Conservation (phyloP, 1,140 invertebrate species). For the Thalassaphorura encarpata region DNA sequence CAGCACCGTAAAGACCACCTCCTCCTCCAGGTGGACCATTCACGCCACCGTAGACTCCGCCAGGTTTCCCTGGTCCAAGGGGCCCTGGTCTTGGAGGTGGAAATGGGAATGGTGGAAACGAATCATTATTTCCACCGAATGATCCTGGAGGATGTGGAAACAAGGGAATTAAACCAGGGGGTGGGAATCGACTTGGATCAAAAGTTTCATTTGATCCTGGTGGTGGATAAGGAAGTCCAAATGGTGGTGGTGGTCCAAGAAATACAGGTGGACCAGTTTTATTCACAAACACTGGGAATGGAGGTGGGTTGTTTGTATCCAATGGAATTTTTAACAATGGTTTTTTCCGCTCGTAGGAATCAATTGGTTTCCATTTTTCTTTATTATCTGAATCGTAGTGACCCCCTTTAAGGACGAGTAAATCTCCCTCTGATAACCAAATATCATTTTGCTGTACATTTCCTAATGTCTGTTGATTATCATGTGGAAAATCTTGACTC, state of each 20-base stretch:
- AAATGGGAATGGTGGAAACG: neutral
- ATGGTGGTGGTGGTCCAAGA: conserved; percentile 44
- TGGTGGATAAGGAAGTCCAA: conserved; percentile 35
- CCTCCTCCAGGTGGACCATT: neutral
- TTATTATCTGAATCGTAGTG: conserved; percentile 37
- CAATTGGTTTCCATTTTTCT: conserved; percentile 61
- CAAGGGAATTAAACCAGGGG: conserved; percentile 28
- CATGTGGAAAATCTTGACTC: conserved; percentile 50
- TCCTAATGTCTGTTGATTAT: conserved; percentile 51
- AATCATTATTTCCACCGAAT: conserved; percentile 7
- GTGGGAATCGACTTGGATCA: conserved; percentile 39
- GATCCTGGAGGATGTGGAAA: conserved; percentile 28
- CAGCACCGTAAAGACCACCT: neutral
- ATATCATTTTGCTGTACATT: conserved; percentile 73
- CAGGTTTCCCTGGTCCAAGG: neutral
- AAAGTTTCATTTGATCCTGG: conserved; percentile 45
- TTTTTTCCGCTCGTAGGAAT: conserved; percentile 59
- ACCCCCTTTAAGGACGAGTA: conserved; percentile 71
- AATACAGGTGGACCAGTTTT: conserved; percentile 66
- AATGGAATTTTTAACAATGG: conserved; percentile 57
- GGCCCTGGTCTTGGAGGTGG: neutral
- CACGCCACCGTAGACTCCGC: neutral
- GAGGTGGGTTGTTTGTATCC: conserved; percentile 66
- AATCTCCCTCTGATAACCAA: conserved; percentile 77
- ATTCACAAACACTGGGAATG: conserved; percentile 64